Percentiles rank a stretch among this genome's conserved stretches.
phyloP scores from a whole-genome alignment of 2,113 vertebrate genomes.

The Misgurnus mizolepis region DNA sequence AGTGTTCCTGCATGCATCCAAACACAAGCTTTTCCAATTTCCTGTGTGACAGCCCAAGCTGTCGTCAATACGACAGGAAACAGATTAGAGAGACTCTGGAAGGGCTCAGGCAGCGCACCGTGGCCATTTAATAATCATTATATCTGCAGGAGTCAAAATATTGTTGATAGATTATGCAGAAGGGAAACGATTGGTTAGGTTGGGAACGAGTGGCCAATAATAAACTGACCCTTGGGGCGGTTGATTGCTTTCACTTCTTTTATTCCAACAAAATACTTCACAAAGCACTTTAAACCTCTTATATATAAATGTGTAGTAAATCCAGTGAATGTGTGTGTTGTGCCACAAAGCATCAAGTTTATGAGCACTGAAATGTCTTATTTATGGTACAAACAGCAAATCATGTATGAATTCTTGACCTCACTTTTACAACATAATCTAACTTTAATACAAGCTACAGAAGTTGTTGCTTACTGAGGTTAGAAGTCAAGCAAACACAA shows the following conservation, averaged over 20 bases:
- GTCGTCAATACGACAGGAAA: constrained; percentile 36
- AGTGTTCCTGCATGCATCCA: constrained; percentile 27
- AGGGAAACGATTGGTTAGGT: constrained; percentile 32
- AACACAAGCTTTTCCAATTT: constrained; percentile 51
- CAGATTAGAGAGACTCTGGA: constrained; percentile 41
- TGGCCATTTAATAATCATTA: constrained; percentile 54
- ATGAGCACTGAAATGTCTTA: neutral
- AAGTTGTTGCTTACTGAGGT: neutral
- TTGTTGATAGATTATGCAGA: constrained; percentile 31
- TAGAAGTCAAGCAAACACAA: neutral
- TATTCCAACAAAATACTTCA: neutral
- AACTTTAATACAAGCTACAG: neutral
- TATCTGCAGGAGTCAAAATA: constrained; percentile 42
- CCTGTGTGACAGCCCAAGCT: constrained; percentile 45
- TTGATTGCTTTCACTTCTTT: constrained; percentile 18
- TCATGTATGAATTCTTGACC: constrained; percentile 3
- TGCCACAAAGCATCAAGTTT: neutral
- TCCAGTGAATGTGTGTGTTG: neutral
- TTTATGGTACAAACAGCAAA: neutral
- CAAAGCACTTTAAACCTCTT: neutral
- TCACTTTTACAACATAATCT: neutral
- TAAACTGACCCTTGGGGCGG: constrained; percentile 16
- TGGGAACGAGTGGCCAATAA: constrained; percentile 43
- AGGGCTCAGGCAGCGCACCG: constrained; percentile 32
- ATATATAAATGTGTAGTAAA: neutral